Conservation (phyloP, 2,113 vertebrate species). For the Alaudala cheleensis region DNA sequence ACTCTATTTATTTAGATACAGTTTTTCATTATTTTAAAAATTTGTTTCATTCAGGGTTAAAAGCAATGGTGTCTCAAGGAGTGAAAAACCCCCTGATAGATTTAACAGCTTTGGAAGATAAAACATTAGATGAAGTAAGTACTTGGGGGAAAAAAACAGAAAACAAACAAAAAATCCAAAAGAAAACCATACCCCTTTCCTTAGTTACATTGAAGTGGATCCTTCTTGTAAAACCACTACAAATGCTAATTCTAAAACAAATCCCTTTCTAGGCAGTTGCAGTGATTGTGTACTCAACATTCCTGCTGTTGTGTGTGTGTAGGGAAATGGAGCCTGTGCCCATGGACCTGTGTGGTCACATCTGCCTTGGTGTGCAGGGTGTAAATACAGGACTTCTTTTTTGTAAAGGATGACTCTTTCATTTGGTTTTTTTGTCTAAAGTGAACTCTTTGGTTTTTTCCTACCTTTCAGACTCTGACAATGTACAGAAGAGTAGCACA, state of each 20-base stretch:
- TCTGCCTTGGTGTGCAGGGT: neutral
- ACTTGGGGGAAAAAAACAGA: neutral
- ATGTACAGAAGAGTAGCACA: neutral
- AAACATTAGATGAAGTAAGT: slow-evolving; percentile 93
- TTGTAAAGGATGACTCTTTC: neutral
- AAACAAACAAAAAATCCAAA: neutral
- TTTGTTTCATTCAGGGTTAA: slow-evolving; percentile 80
- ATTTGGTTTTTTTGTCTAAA: neutral
- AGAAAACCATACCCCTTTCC: neutral
- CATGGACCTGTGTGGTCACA: neutral
- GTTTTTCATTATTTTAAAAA: neutral
- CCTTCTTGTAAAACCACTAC: neutral
- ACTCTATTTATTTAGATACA: neutral
- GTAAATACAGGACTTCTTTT: neutral
- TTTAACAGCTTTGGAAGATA: slow-evolving; percentile 91
- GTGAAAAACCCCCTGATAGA: slow-evolving; percentile 96
- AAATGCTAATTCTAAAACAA: neutral
- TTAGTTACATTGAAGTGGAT: neutral
- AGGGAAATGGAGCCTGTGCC: neutral
- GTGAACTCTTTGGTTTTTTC: neutral
- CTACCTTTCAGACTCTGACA: neutral
- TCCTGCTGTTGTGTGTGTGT: neutral
- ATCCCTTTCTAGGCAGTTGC: neutral
- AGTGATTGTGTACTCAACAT: neutral
- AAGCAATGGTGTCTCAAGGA: slow-evolving; percentile 93